Evolutionary conservation across 2,797 vertebrate genomes (phyloP).

Genomic region (Gadopsis marmoratus): DNA sequence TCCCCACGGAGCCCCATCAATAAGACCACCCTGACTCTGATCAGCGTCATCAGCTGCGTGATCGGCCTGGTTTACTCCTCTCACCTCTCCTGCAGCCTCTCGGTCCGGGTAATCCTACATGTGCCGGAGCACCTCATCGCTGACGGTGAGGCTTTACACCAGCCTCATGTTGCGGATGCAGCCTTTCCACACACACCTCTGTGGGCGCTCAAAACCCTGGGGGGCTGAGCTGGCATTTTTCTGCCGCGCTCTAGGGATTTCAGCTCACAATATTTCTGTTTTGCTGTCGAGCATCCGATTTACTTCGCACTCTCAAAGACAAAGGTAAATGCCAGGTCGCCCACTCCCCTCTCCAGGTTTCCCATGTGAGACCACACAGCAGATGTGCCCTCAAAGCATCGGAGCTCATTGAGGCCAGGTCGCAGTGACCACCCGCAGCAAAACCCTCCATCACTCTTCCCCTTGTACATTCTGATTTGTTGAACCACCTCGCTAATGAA

Average conservation of each 20-base stretch:
- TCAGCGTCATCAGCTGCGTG: constrained; percentile 95
- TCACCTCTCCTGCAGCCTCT: constrained; percentile 92
- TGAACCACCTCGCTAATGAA: constrained; percentile 74
- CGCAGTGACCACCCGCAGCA: constrained; percentile 57
- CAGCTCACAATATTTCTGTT: constrained; percentile 30
- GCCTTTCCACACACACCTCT: constrained; percentile 19
- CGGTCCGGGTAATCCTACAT: constrained; percentile 95
- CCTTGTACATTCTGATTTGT: constrained; percentile 51
- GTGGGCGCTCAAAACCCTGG: constrained; percentile 14
- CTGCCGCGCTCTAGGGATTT: constrained; percentile 29
- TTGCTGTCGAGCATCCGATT: constrained; percentile 48
- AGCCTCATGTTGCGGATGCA: constrained; percentile 10
- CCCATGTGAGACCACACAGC: constrained; percentile 51
- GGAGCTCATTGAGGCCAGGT: constrained; percentile 74
- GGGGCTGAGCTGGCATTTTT: constrained; percentile 66
- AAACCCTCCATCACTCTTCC: constrained; percentile 49
- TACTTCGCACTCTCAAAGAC: constrained; percentile 60
- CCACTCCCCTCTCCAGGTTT: constrained; percentile 36
- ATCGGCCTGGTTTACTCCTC: constrained; percentile 94
- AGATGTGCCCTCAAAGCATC: constrained; percentile 77
- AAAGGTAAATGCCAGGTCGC: constrained; percentile 75
- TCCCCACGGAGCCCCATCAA: constrained; percentile 97
- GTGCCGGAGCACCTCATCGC: constrained; percentile 98
- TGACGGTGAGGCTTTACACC: constrained; percentile 87
- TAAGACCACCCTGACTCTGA: constrained; percentile 97